Evolutionary conservation across 2,797 vertebrate genomes (phyloP), one percentile per base, ranked within the genome.

Genomic region (Lutjanus argentimaculatus): DNA sequence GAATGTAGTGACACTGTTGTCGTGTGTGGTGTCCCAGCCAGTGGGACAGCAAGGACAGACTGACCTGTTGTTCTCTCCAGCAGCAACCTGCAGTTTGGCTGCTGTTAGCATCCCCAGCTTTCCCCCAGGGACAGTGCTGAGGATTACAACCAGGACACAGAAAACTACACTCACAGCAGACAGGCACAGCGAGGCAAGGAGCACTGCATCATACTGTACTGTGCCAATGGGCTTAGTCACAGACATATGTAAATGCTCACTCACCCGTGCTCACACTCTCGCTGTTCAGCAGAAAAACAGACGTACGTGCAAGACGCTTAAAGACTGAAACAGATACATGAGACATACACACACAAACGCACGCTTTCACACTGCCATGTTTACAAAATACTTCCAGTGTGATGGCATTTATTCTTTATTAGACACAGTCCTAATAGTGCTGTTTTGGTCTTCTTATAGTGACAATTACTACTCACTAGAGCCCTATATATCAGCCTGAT

Each of bases 121-220:
- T 7, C 61, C 77, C 80, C 42, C n/a, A 25, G 80, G 86, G 82
- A 89, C 70, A 14, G 45, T 9, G 53, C 52, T 21, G 68, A 77
- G 85, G 88, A 89, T 92, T 88, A 89, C 83, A 90, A 84, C 73
- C 78, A 84, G 83, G 74, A 88, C 83, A 80, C 67, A 71, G 72
- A 62, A 71, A 76, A 67, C 64, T 65, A 72, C 75, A 74, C 72
- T 81, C 64, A 48, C 77, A 72, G 74, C 72, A 79, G 65, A 62
- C 62, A 72, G 64, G 68, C 75, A 65, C 17, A 42, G 76, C 0
- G 61, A 75, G 75, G 67, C 52, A 42, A 82, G 64, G 51, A 79
- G 75, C 80, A 62, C 85, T 71, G 82, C 70, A 62, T 87, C 84
- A 77, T 11, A 57, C 74, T 65, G 85, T 36, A 72, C 49, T 79